These are phyloP conservation scores for Rhopalosiphum padi DNA, from an alignment of 1,140 invertebrate genomes.

Conservation along the genomic window DNA sequence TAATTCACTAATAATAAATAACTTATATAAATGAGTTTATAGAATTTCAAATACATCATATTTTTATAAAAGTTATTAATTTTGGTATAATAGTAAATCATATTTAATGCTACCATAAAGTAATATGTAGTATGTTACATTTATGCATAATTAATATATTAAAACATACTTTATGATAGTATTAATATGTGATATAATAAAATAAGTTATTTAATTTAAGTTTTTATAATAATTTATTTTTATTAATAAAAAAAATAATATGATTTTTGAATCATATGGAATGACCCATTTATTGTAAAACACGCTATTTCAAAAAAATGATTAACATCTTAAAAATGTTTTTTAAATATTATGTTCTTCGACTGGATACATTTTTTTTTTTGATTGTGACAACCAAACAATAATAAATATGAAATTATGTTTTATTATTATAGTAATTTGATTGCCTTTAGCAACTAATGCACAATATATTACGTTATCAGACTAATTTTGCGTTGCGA, in stretches of 20 bases:
- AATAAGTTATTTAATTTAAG: neutral
- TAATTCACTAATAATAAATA: neutral
- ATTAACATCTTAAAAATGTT: no score
- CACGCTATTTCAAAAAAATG: neutral
- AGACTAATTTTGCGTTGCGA: no score
- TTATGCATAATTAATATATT: neutral
- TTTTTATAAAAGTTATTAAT: neutral
- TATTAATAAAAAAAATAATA: neutral
- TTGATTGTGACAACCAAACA: neutral
- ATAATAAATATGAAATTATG: neutral
- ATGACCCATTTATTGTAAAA: neutral
- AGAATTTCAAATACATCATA: neutral
- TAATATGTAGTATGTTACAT: neutral
- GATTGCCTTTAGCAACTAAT: neutral
- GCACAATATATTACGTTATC: neutral
- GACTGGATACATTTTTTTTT: neutral
- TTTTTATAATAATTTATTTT: neutral
- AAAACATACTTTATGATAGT: slow-evolving; percentile 2
- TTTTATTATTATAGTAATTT: neutral
- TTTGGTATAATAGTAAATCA: neutral
- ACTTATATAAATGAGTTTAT: neutral
- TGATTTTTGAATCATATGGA: no score
- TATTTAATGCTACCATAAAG: neutral
- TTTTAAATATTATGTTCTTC: no score
- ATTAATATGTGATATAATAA: neutral